Evolutionary conservation across 2,797 vertebrate genomes (phyloP), one percentile per base, ranked within the genome.

Genomic region (Neostethus bicornis): DNA sequence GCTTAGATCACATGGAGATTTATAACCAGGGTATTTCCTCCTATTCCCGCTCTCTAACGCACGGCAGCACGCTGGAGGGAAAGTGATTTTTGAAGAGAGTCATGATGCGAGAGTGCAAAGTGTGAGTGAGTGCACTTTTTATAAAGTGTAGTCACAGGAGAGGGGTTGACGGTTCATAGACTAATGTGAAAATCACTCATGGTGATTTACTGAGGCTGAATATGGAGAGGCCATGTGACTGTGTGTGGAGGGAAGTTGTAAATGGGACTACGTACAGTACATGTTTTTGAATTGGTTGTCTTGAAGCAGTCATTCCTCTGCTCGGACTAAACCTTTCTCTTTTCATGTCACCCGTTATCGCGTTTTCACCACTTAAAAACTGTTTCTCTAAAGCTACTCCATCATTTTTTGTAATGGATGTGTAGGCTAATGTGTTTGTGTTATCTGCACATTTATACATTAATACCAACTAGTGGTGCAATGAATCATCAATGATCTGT

Each of bases 161-260:
- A 79, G 61, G 9, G 1, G 48, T 19, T 57, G 59, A 71, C 39
- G 59, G 62, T 74, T 72, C 45, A 66, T 64, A 29, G 38, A 34
- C 51, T 58, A 60, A 77, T 69, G 68, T 70, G 35, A 73, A 80
- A 80, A 74, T 78, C 79, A 50, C 77, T 82, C 68, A 38, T 45
- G 51, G 61, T 68, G 67, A 83, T 82, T 70, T 71, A 68, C n/a
- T 20, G 25, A 35, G 58, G 21, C 17, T 25, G 51, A 29, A 25
- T 66, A 41, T 53, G 51, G 51, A n/a, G 34, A 4, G 6, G 10
- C 37, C 37, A 38, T 10, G 31, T 43, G 47, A n/a, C 13, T 23
- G 11, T 24, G 23, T 21, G 19, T 37, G 0, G 19, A 20, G 1
- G 13, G 9, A 35, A 32, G 9, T 4, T 55, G 34, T 48, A 32